Percentiles rank a stretch among this genome's conserved stretches.
These are phyloP conservation scores for Rhagophthalmus giganteus DNA, from an alignment of 2,888 invertebrate species.

Conservation along the genomic window DNA sequence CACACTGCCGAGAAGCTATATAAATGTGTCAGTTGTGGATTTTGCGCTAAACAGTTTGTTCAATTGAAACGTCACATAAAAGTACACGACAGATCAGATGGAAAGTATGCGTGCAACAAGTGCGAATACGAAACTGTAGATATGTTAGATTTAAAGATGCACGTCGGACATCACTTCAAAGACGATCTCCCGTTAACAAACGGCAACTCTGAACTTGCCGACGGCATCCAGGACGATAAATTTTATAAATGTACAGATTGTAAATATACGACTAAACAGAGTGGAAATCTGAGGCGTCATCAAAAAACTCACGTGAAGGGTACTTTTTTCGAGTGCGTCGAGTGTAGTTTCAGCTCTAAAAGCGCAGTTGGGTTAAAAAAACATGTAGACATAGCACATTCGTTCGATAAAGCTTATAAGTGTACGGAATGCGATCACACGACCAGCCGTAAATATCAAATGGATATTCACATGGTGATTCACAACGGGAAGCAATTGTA, in stretches of 20 bases:
- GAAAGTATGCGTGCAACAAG: slow-evolving; percentile 1
- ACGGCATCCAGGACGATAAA: slow-evolving; percentile 1
- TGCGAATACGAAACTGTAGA: slow-evolving; percentile 4
- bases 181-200: neutral
- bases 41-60: slow-evolving; percentile 1
- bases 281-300: slow-evolving; percentile 6
- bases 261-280: slow-evolving; percentile 2
- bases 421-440: slow-evolving; percentile 11
- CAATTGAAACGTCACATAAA: slow-evolving; percentile 3
- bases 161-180: neutral
- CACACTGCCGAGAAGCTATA: slow-evolving; percentile 15
- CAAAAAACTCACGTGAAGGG: slow-evolving; percentile 4
- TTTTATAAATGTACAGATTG: slow-evolving; percentile 3
- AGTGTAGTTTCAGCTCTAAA: neutral
- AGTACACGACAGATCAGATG: neutral
- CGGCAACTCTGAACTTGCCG: neutral
- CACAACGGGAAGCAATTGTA: slow-evolving; percentile 7
- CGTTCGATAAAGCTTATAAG: neutral
- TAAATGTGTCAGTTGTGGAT: neutral
- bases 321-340: neutral
- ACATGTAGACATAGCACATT: neutral
- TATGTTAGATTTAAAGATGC: neutral
- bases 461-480: slow-evolving; percentile 8
- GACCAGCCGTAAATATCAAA: slow-evolving; percentile 7
- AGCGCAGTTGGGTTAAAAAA: neutral